Percentiles rank a stretch among this genome's conserved stretches.
phyloP scores from a whole-genome alignment of 2,113 vertebrate genomes.

The Saimiri boliviensis region DNA sequence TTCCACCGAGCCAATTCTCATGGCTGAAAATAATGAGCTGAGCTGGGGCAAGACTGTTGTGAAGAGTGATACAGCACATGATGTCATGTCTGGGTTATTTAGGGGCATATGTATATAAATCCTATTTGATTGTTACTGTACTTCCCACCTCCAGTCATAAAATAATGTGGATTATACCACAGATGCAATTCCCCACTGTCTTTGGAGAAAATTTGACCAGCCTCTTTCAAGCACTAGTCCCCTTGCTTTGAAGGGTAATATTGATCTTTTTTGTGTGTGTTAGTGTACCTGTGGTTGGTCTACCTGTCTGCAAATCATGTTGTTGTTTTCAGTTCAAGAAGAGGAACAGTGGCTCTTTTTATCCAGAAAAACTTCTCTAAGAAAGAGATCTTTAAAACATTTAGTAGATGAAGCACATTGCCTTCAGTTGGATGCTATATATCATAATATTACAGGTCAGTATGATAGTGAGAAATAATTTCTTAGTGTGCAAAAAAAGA shows the following conservation, averaged over 20 bases:
- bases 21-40: not conserved
- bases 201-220: not conserved
- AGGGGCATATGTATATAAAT: not conserved
- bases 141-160: not conserved
- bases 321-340: conserved; percentile 73
- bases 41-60: not conserved
- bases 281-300: not conserved
- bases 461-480: not conserved
- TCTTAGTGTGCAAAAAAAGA: not conserved
- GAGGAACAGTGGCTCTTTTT: conserved; percentile 84
- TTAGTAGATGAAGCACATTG: conserved; percentile 82
- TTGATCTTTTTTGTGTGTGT: not conserved
- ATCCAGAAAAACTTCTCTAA: conserved; percentile 84
- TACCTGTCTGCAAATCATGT: not conserved
- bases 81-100: not conserved
- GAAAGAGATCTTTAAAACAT: conserved; percentile 79
- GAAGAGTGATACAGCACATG: not conserved
- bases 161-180: not conserved
- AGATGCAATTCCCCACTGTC: not conserved
- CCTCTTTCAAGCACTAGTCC: not conserved
- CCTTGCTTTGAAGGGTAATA: not conserved
- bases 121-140: not conserved
- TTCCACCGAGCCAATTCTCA: not conserved
- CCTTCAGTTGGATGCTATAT: conserved; percentile 63
- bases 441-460: conserved; percentile 84